Conservation (phyloP, 2,113 vertebrate genomes). For the Heterocephalus glaber region DNA sequence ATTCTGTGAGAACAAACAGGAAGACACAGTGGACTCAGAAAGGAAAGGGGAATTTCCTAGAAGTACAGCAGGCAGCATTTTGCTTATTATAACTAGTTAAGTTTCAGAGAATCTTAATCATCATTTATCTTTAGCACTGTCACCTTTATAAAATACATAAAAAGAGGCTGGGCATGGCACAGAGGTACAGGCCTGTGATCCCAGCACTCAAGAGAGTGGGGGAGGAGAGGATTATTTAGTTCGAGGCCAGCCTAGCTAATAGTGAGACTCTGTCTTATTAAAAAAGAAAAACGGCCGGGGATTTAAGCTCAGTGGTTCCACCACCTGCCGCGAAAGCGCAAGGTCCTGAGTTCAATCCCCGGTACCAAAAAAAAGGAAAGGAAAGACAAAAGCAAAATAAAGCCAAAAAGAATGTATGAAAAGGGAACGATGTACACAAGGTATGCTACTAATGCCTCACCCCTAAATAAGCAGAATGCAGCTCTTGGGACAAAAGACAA, state of each 20-base stretch:
- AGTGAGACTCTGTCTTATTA: no score
- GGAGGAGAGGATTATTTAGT: background rate
- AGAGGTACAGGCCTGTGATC: no score
- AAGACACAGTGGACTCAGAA: conserved; percentile 80
- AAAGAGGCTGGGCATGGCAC: background rate
- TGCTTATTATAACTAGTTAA: background rate
- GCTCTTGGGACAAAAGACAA: no score
- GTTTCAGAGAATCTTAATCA: background rate
- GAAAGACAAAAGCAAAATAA: no score
- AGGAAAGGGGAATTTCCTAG: conserved; percentile 83
- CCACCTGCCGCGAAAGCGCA: no score
- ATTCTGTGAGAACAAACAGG: conserved; percentile 84
- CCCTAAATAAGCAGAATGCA: background rate
- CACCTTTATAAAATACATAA: background rate
- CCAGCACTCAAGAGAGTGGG: no score
- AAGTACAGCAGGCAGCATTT: conserved; percentile 76
- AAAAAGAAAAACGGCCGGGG: no score
- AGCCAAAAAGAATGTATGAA: background rate
- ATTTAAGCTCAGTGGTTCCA: no score
- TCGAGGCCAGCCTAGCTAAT: background rate
- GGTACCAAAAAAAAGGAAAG: no score
- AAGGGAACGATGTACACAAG: background rate
- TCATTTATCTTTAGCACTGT: background rate
- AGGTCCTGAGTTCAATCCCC: no score
- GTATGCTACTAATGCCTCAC: background rate